Evolutionary conservation across 2,888 invertebrate species (phyloP).

Genomic region (Podotricha telesiphe): DNA sequence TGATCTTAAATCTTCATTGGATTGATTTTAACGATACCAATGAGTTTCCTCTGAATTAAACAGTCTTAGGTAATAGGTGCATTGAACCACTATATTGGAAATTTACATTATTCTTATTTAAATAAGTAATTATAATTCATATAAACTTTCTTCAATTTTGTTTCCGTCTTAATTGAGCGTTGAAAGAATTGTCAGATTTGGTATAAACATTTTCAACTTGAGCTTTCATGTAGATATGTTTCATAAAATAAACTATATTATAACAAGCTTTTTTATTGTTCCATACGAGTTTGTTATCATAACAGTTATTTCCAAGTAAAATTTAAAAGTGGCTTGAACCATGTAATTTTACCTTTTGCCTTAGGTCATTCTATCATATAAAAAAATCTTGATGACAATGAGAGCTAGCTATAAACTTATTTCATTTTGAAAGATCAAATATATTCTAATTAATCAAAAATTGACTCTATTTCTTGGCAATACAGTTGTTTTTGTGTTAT

Average conservation of each 20-base stretch:
- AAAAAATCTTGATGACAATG: conserved; percentile 72
- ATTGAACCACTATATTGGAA: background rate
- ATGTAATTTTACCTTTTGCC: conserved; percentile 63
- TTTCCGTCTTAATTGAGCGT: background rate
- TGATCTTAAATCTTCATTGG: conserved; percentile 28
- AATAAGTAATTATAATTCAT: too few species aligned
- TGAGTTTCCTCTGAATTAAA: conserved; percentile 11
- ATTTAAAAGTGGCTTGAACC: conserved; percentile 59
- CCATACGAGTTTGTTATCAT: background rate
- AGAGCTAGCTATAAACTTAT: conserved; percentile 66
- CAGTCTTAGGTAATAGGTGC: background rate
- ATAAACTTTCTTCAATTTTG: too few species aligned
- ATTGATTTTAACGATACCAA: conserved; percentile 29
- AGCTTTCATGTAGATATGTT: too few species aligned
- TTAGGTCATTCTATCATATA: conserved; percentile 54
- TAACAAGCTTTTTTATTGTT: background rate
- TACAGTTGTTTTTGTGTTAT: conserved; percentile 46
- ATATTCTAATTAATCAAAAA: conserved; percentile 2
- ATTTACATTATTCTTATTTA: too few species aligned
- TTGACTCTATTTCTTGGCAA: conserved; percentile 9
- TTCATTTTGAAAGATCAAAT: conserved; percentile 35
- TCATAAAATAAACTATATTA: background rate
- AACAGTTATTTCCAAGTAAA: conserved; percentile 53
- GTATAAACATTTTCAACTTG: background rate
- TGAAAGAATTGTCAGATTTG: background rate